These are phyloP conservation scores for Melospiza melodia DNA, from an alignment of 2,113 vertebrate genomes.

Conservation along the genomic window DNA sequence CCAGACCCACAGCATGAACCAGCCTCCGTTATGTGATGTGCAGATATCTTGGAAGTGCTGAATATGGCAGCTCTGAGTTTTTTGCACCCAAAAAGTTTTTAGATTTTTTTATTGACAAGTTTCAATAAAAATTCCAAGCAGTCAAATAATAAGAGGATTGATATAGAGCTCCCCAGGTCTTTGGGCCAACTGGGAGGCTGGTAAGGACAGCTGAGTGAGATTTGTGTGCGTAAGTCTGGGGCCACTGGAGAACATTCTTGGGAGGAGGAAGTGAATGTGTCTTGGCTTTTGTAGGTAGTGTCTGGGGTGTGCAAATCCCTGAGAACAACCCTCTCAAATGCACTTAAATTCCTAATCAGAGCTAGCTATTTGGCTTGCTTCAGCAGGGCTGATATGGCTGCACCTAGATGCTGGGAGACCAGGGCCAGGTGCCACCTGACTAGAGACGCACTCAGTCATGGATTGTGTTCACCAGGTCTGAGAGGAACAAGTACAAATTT, in stretches of 20 bases:
- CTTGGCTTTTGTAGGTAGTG: neutral
- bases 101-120: neutral
- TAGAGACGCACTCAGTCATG: fast-evolving
- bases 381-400: neutral
- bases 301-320: neutral
- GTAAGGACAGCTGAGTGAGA: neutral
- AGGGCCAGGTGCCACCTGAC: neutral
- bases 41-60: neutral
- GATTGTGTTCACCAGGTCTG: neutral
- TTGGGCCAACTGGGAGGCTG: neutral
- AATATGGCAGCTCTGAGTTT: neutral
- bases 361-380: neutral
- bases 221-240: neutral
- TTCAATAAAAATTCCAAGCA: neutral
- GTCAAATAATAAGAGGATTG: neutral
- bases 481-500: neutral
- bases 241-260: neutral
- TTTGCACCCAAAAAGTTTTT: neutral
- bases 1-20: neutral
- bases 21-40: neutral
- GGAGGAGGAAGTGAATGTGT: neutral
- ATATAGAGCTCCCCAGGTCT: neutral
- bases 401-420: neutral
- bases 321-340: neutral
- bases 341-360: neutral